Conservation (phyloP, 2,888 invertebrate species). For the Drosophila silvestris region DNA sequence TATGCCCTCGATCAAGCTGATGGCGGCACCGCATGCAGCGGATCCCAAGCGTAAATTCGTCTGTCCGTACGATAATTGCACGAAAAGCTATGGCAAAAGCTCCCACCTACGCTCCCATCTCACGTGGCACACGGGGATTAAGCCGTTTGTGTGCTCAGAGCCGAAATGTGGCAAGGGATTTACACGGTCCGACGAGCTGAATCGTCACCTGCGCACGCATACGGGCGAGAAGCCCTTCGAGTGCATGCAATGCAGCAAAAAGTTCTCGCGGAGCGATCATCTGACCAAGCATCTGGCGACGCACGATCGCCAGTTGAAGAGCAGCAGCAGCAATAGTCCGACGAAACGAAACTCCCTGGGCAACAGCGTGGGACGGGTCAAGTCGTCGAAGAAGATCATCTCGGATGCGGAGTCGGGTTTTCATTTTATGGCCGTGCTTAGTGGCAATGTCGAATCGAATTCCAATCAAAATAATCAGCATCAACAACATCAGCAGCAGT, state of each 20-base stretch:
- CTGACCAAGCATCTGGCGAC: slow-evolving; percentile 83
- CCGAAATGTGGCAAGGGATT: slow-evolving; percentile 82
- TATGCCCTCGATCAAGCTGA: slow-evolving; percentile 78
- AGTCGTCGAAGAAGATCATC: slow-evolving; percentile 47
- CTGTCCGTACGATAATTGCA: slow-evolving; percentile 82
- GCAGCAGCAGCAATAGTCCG: slow-evolving; percentile 51
- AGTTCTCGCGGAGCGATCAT: slow-evolving; percentile 83
- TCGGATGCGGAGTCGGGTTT: slow-evolving; percentile 61
- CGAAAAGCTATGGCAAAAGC: slow-evolving; percentile 84
- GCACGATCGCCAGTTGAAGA: slow-evolving; percentile 76
- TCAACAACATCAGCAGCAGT: slow-evolving; percentile 33
- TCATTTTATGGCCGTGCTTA: slow-evolving; percentile 74
- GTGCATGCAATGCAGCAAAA: slow-evolving; percentile 82
- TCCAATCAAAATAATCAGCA: slow-evolving; percentile 48
- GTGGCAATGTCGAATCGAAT: slow-evolving; percentile 39
- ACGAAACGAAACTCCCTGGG: slow-evolving; percentile 27
- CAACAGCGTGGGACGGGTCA: slow-evolving; percentile 31
- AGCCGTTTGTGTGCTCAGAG: slow-evolving; percentile 82
- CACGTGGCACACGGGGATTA: slow-evolving; percentile 84
- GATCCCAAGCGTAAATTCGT: slow-evolving; percentile 81
- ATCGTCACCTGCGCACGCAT: slow-evolving; percentile 82
- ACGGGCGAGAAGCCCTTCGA: slow-evolving; percentile 83
- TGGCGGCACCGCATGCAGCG: slow-evolving; percentile 69
- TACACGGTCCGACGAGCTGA: slow-evolving; percentile 83
- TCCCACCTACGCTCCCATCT: slow-evolving; percentile 84